phyloP scores from a whole-genome alignment of 2,888 invertebrate genomes.

The Zootermopsis nevadensis region DNA sequence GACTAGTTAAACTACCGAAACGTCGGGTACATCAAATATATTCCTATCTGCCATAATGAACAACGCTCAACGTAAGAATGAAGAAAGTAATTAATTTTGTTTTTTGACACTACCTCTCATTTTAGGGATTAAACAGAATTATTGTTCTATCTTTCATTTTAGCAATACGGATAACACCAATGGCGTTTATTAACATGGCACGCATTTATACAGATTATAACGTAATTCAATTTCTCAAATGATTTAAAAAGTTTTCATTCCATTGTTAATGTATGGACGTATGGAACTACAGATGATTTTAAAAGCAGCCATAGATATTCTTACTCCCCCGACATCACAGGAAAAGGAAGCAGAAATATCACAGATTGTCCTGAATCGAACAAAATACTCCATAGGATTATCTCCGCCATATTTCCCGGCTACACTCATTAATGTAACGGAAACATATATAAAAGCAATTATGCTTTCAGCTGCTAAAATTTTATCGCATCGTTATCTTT shows the following conservation, averaged over 20 bases:
- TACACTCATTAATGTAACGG: slow-evolving; percentile 13
- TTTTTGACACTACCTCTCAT: too few species aligned
- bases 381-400: slow-evolving; percentile 20
- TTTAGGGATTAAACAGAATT: too few species aligned
- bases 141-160: too few species aligned
- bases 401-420: slow-evolving; percentile 28
- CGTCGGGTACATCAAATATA: too few species aligned
- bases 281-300: neutral
- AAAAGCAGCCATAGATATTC: too few species aligned
- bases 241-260: neutral
- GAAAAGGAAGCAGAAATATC: slow-evolving; percentile 31
- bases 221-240: slow-evolving; percentile 14
- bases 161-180: too few species aligned
- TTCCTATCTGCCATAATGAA: too few species aligned
- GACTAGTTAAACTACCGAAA: too few species aligned
- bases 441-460: slow-evolving; percentile 24
- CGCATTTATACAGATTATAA: neutral
- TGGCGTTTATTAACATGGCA: too few species aligned
- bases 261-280: neutral
- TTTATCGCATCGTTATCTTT: slow-evolving; percentile 4
- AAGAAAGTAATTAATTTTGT: too few species aligned
- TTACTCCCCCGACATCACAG: neutral
- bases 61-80: too few species aligned
- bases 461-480: neutral
- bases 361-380: slow-evolving; percentile 25